These are phyloP conservation scores for Fabriciana adippe DNA, from an alignment of 2,888 invertebrate genomes.

Conservation along the genomic window DNA sequence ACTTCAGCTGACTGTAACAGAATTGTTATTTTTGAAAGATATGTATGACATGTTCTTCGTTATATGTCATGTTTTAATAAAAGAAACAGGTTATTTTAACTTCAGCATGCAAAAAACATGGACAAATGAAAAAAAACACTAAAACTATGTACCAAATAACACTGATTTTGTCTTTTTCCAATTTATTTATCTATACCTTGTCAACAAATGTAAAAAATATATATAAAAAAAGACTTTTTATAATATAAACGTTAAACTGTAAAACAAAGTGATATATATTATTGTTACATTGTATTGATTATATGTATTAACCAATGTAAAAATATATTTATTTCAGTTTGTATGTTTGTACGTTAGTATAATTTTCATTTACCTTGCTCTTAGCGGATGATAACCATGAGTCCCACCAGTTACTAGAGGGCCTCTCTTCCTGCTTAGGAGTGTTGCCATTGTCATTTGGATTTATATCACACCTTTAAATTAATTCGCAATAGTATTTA, in stretches of 20 bases:
- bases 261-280: too few relatives aligned
- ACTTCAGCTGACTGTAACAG: slow-evolving; percentile 86
- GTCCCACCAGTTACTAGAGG: slow-evolving; percentile 81
- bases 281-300: neutral
- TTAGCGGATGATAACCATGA: slow-evolving; percentile 83
- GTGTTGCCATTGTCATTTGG: slow-evolving; percentile 53
- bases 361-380: slow-evolving; percentile 67
- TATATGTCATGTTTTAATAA: too few relatives aligned
- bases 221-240: neutral
- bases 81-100: too few relatives aligned
- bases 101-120: too few relatives aligned
- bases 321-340: neutral
- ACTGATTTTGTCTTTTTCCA: too few relatives aligned
- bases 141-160: too few relatives aligned
- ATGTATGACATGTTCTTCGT: too few relatives aligned
- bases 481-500: slow-evolving; percentile 20
- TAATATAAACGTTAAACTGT: neutral
- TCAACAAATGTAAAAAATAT: neutral
- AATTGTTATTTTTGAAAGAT: neutral
- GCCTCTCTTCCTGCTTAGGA: slow-evolving; percentile 54
- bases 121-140: too few relatives aligned
- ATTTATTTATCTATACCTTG: neutral
- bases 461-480: slow-evolving; percentile 52
- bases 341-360: neutral
- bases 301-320: neutral